Base-by-base conservation (phyloP, 2,888 invertebrate genomes). In the Drosophila fulvimacula region DNA sequence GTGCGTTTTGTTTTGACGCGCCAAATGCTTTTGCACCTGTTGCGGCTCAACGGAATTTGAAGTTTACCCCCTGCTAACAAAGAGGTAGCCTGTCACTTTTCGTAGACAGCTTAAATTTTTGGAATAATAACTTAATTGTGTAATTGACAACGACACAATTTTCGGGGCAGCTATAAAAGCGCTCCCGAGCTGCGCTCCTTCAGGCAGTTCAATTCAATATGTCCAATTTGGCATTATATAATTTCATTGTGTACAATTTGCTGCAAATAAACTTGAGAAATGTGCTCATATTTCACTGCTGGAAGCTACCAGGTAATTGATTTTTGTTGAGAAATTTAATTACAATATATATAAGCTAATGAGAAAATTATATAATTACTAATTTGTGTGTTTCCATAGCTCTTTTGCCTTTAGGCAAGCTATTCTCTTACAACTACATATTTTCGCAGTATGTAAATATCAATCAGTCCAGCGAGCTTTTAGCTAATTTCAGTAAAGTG, bases 281-380 rank as follows among this genome's bases (percentile, higher is more conserved):
- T 74, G 68, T 90, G 1, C 70, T 86, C 0, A 62, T 91, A 17
- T 89, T 91, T 67, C 89, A 91, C 62, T 92, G 92, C 48, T 92
- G 91, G 91, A 57, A 72, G 4, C 7, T 52, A 15, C 53, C 41
- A 64, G 80, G 92, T 91, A 51, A 51, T 2, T n/a, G 58, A 10
- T 19, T 3, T 0, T 1, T 34, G 1, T 7, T 5, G 6, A 6
- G n/a, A 3, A 21, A 44, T 39, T 9, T 0, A 39, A 17, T 17
- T 15, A 7, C 36, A 36, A 21, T 21, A 7, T 21, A 15, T 7
- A 24, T 36, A 24, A 24, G 10, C 27, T 1, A 10, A 27, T 46
- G 1, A 46, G 46, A 17, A 52, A 52, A 27, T 7, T 21, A 42
- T 42, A 6, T 34, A 17, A 17, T 30, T 6, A 10, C 3, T 7